Evolutionary conservation across 2,797 vertebrate genomes (phyloP), one percentile per base, ranked within the genome.

Genomic region (Spheniscus humboldti): DNA sequence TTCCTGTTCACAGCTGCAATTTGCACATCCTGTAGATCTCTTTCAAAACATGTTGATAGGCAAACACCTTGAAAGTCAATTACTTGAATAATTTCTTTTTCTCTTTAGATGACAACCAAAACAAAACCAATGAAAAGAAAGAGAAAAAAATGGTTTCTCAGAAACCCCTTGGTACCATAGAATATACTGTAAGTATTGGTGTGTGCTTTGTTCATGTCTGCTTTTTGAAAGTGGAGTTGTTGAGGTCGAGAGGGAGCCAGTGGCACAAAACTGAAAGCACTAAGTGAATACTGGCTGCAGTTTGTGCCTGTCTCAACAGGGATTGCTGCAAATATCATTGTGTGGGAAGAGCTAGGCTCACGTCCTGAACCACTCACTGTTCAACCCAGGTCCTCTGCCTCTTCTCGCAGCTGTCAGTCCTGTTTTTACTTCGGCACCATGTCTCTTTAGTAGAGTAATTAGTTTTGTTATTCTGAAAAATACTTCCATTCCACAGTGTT

Each of bases 121-220:
- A 98, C 91, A 98, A 97, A 96, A 98, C 91, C 79, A 98, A 97
- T 95, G 97, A 98, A 75, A 99, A 99, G 97, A 99, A 98, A 97
- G 99, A 99, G 97, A 99, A 99, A 97, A 99, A 98, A 97, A 99
- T 98, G 98, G 97, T 98, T 89, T 97, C 96, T 66, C 98, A 98
- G 97, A 98, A 98, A 92, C 99, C 99, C 5, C 98, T 98, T 1
- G 99, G 99, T 66, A 99, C 99, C 11, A 95, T 98, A 93, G 99
- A 99, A 94, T 99, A 99, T 59, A 98, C 97, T 18, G 99, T 99
- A 97, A 99, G 99, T 98, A 91, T 33, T 59, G 80, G 9, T 53
- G 30, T 35, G 48, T 75, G 30, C 13, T 66, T 9, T 41, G n/a
- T 64, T 78, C 15, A 4, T 52, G 47, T 71, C 28, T 90, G 10